These are phyloP conservation scores for Atopsyche davidsoni DNA, from an alignment of 1,140 invertebrate species.

Conservation along the genomic window DNA sequence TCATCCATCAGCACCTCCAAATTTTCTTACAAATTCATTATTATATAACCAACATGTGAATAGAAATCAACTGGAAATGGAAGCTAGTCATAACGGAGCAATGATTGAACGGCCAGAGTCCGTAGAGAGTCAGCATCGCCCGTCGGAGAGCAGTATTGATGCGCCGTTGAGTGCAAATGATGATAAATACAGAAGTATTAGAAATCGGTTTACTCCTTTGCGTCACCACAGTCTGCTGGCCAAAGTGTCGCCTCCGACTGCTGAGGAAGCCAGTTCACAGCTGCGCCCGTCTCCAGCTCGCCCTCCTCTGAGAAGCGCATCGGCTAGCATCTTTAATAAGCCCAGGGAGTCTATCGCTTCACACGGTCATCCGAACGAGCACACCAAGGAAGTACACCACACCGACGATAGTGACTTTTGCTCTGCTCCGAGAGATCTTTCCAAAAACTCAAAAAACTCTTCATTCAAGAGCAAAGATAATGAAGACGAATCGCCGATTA, in stretches of 20 bases:
- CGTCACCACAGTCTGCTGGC: slow-evolving; percentile 40
- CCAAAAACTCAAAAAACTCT: slow-evolving; percentile 32
- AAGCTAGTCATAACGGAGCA: slow-evolving; percentile 17
- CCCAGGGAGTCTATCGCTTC: slow-evolving; percentile 35
- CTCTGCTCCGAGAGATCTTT: slow-evolving; percentile 41
- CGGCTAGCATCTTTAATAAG: slow-evolving; percentile 38
- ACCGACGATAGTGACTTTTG: slow-evolving; percentile 36
- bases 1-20: slow-evolving; percentile 45
- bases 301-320: slow-evolving; percentile 43
- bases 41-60: slow-evolving; percentile 47
- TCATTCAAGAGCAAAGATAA: neutral
- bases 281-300: slow-evolving; percentile 59
- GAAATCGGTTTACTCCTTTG: slow-evolving; percentile 35
- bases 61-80: slow-evolving; percentile 31
- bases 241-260: slow-evolving; percentile 58
- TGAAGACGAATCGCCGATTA: slow-evolving; percentile 11
- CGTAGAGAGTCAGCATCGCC: slow-evolving; percentile 19
- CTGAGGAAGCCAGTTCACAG: slow-evolving; percentile 57
- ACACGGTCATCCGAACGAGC: slow-evolving; percentile 20
- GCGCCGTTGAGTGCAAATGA: slow-evolving; percentile 11
- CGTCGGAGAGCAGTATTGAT: slow-evolving; percentile 12
- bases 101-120: slow-evolving; percentile 15
- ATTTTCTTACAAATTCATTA: slow-evolving; percentile 50
- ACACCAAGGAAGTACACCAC: slow-evolving; percentile 28
- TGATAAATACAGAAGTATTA: slow-evolving; percentile 18